Conservation (phyloP, 1,140 invertebrate species). For the Zaprionus camerounensis region DNA sequence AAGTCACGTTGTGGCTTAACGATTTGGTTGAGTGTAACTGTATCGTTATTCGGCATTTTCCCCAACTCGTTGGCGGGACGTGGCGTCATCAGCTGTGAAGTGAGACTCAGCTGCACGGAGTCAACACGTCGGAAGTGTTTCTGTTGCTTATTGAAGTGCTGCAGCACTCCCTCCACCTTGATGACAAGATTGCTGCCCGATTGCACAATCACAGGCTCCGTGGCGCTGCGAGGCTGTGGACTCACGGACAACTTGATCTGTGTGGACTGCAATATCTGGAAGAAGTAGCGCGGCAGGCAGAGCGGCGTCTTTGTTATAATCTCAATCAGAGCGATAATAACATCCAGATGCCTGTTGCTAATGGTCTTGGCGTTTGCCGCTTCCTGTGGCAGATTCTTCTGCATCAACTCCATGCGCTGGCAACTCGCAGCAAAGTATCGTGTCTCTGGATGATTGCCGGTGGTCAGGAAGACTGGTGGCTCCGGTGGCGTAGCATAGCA, state of each 20-base stretch:
- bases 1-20: conserved; percentile 92
- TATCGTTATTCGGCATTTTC: conserved; percentile 70
- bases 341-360: conserved; percentile 76
- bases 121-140: conserved; percentile 89
- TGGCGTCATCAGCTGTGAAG: conserved; percentile 86
- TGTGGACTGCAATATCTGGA: conserved; percentile 94
- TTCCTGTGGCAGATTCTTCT: conserved; percentile 73
- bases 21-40: conserved; percentile 87
- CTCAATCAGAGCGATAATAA: conserved; percentile 78
- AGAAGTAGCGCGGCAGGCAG: conserved; percentile 91
- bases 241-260: conserved; percentile 92
- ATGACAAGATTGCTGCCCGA: conserved; percentile 92
- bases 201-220: conserved; percentile 91
- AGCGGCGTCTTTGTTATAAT: conserved; percentile 79
- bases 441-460: conserved; percentile 78
- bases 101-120: conserved; percentile 89
- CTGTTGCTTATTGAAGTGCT: conserved; percentile 87
- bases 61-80: conserved; percentile 84
- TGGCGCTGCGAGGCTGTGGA: conserved; percentile 91
- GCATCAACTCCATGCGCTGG: conserved; percentile 72
- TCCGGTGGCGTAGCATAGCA: conserved; percentile 80
- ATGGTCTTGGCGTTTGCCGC: conserved; percentile 75
- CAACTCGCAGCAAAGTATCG: conserved; percentile 71
- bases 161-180: conserved; percentile 94
- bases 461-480: conserved; percentile 70